Percentiles rank a stretch among this genome's conserved stretches.
phyloP scores from a whole-genome alignment of 2,888 invertebrate species.

The Aphidoletes aphidimyza region DNA sequence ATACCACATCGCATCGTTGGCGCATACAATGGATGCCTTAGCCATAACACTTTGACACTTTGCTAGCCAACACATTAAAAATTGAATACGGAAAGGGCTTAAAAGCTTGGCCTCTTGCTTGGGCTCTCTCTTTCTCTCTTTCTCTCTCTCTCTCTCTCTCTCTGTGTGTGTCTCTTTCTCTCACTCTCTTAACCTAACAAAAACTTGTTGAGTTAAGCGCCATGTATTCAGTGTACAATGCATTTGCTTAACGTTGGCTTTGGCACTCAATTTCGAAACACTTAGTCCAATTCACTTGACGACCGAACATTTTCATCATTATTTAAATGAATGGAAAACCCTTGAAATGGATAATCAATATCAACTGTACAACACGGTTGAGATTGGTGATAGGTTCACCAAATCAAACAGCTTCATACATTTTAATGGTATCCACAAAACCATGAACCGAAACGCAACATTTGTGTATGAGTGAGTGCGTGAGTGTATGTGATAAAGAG shows the following conservation, averaged over 20 bases:
- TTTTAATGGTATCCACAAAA: no score
- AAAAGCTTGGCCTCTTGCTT: no score
- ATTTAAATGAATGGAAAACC: constrained; percentile 2
- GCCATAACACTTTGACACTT: no score
- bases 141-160: background rate
- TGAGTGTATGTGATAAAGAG: no score
- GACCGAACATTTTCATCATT: background rate
- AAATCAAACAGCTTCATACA: background rate
- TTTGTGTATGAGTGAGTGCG: no score
- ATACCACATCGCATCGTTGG: no score
- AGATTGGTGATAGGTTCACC: background rate
- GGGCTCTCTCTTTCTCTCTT: background rate
- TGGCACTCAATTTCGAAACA: background rate
- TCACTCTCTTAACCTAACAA: background rate
- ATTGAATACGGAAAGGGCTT: no score
- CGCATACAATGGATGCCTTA: no score
- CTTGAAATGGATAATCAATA: constrained; percentile 3
- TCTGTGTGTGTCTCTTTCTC: background rate
- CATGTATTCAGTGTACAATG: background rate
- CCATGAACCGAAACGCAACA: no score
- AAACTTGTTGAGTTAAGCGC: background rate
- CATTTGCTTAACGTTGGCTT: background rate
- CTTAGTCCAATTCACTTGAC: background rate
- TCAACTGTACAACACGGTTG: no score
- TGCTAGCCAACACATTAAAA: no score